Percentiles rank a stretch among this genome's conserved stretches.
These are phyloP conservation scores for Cephus cinctus DNA, from an alignment of 1,140 invertebrate species.

Conservation along the genomic window DNA sequence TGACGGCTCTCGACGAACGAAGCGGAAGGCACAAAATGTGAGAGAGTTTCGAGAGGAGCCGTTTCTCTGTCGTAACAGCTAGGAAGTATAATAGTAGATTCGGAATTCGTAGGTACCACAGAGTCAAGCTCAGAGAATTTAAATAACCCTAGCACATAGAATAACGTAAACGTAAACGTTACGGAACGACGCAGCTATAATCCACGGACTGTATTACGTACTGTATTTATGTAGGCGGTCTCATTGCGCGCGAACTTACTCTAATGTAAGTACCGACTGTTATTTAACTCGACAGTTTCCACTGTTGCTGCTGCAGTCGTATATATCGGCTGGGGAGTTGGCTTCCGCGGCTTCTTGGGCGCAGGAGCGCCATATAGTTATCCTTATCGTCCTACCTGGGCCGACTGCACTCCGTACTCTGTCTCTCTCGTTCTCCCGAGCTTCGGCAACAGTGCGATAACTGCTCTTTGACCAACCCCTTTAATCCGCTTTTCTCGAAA, in stretches of 20 bases:
- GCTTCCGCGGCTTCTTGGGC: constrained; percentile 17
- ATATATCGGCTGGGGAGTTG: constrained; percentile 17
- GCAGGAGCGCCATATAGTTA: constrained; percentile 29
- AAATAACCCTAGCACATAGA: too few relatives aligned
- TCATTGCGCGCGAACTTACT: constrained; percentile 50
- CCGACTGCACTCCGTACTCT: constrained; percentile 26
- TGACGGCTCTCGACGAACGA: too few relatives aligned
- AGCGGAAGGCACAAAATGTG: too few relatives aligned
- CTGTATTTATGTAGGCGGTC: constrained; percentile 50
- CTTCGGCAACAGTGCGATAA: constrained; percentile 45
- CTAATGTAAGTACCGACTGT: constrained; percentile 48
- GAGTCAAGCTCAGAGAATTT: too few relatives aligned
- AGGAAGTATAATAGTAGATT: too few relatives aligned
- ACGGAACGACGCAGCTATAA: too few relatives aligned
- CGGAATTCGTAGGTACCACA: too few relatives aligned
- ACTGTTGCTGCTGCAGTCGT: constrained; percentile 30
- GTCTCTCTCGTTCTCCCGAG: constrained; percentile 13
- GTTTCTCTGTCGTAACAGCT: too few relatives aligned
- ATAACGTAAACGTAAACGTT: too few relatives aligned
- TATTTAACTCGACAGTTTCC: constrained; percentile 51
- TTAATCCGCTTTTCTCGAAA: constrained; percentile 44
- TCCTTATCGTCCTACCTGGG: constrained; percentile 28
- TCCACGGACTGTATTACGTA: constrained; percentile 34
- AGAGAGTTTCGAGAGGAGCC: too few relatives aligned
- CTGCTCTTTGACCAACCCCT: constrained; percentile 47